Evolutionary conservation across 35 echinoderm and acorn worm species (phyloP).

Genomic region (Nesometra sesokonis): DNA sequence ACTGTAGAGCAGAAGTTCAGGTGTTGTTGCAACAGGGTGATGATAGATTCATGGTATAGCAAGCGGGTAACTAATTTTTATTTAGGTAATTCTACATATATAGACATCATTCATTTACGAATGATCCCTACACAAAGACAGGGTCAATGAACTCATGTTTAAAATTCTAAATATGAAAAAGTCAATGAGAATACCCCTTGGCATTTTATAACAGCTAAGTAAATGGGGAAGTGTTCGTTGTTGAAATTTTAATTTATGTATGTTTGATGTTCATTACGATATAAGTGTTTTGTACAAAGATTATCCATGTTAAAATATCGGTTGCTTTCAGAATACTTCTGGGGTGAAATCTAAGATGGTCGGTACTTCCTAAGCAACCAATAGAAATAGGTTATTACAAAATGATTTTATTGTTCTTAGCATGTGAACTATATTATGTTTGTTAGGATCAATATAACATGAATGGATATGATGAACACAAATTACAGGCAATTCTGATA

Average conservation of each 20-base stretch:
- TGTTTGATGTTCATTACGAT: neutral
- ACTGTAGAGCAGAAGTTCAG: neutral
- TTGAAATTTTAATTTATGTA: neutral
- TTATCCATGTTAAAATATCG: neutral
- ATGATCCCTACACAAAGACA: neutral
- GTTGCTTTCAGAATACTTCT: neutral
- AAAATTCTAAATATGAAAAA: neutral
- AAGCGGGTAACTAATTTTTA: neutral
- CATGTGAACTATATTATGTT: neutral
- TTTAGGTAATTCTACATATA: neutral
- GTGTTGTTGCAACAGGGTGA: neutral
- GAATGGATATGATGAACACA: neutral
- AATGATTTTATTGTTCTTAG: neutral
- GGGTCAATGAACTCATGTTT: neutral
- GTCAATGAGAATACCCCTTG: neutral
- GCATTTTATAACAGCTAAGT: neutral
- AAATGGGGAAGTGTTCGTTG: neutral
- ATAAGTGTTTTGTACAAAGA: neutral
- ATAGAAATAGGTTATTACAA: neutral
- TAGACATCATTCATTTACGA: neutral
- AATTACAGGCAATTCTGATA: no score
- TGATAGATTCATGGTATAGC: neutral
- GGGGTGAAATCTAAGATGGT: neutral
- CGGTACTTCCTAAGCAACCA: neutral
- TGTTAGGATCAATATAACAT: neutral